Percentiles rank a stretch among this genome's conserved stretches.
Conservation (phyloP, 2,888 invertebrate genomes). For the Phortica okadai region DNA sequence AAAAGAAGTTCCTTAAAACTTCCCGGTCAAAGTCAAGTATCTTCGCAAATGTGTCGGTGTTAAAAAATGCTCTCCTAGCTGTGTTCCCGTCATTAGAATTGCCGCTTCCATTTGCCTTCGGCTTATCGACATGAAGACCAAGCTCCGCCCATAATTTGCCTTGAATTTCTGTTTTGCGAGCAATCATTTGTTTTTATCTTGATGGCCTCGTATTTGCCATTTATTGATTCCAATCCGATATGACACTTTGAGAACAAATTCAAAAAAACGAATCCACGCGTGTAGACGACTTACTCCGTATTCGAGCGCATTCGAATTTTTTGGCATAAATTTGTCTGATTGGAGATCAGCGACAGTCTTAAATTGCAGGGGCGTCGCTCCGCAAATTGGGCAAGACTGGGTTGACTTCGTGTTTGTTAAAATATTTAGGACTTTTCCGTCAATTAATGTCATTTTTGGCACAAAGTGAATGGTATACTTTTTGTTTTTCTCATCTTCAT, state of each 20-base stretch:
- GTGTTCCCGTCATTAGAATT: too few species aligned
- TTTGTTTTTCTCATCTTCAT: neutral
- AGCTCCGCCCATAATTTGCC: neutral
- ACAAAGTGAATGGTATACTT: neutral
- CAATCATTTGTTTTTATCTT: neutral
- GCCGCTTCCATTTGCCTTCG: too few species aligned
- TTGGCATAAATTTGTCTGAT: neutral
- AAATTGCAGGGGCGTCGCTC: neutral
- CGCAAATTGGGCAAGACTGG: neutral
- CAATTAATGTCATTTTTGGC: neutral
- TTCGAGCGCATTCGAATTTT: neutral
- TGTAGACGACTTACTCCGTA: neutral
- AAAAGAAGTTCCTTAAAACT: too few species aligned
- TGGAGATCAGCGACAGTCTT: neutral
- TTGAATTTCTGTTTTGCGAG: neutral
- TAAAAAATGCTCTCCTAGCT: too few species aligned
- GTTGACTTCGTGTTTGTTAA: neutral
- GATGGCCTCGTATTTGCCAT: neutral
- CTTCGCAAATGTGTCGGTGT: too few species aligned
- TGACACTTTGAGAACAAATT: neutral
- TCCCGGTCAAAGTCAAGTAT: too few species aligned
- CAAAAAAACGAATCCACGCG: neutral
- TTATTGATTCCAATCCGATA: neutral
- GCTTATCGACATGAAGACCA: neutral
- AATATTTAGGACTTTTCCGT: constrained; percentile 6